Base-by-base conservation (phyloP, 2,888 invertebrate genomes). In the Sphecodes monilicornis region DNA sequence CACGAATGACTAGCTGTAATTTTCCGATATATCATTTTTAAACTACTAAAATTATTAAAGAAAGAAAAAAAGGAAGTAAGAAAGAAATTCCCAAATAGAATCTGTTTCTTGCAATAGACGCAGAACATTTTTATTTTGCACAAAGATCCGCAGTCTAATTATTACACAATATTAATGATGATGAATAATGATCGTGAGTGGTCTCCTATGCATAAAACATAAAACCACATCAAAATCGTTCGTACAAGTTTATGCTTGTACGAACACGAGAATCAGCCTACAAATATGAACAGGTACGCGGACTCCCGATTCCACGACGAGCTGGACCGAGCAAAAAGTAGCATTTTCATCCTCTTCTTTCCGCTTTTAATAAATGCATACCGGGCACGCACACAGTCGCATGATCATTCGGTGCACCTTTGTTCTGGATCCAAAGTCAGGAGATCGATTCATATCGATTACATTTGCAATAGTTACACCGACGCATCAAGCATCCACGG, bases 261-360 rank as follows among this genome's bases (percentile, higher is more conserved):
- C n/a, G 75, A 78, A 78, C 82, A 84, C 70, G 73, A 73, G 83
- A 80, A 80, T 73, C 72, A 76, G 76, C 72, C 76, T 75, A 54
- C 88, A 86, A 84, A 86, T 85, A 80, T 84, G 86, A 81, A 88
- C 92, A 91, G 92, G 92, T 91, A 90, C 88, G 84, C 76, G 82
- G 84, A 64, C 78, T 66, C 77, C 82, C 78, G 71, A 75, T 76
- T 81, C 70, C 81, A 77, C 83, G 69, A 50, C 74, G 70, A 70
- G 54, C 60, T 71, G 84, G 82, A 84, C 76, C 83, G 69, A 82
- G 76, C 73, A 78, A 88, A 87, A 80, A 86, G 85, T 83, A 74
- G 74, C 79, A 60, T 64, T 66, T 60, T 85, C 84, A 83, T 85
- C 86, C 83, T 80, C 80, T 80, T 76, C 78, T 78, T 78, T 70